Conservation (phyloP, 2,797 vertebrate genomes). For the Karalla daura region DNA sequence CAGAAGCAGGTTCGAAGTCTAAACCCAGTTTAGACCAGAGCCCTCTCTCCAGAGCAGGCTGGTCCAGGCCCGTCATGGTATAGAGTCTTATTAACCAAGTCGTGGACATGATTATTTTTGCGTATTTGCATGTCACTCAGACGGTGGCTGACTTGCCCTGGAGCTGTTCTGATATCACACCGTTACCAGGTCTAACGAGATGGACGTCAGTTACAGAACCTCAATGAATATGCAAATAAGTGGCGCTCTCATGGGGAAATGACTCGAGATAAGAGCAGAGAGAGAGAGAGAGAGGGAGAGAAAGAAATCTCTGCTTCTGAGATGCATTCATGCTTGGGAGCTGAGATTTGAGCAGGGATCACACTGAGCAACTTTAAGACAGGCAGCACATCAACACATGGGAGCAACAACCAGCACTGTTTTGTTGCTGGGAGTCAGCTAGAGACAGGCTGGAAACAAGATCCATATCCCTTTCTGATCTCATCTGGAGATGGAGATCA, state of each 20-base stretch:
- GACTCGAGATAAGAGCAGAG: slow-evolving; percentile 24
- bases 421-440: slow-evolving; percentile 32
- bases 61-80: slow-evolving; percentile 38
- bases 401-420: slow-evolving; percentile 11
- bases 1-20: slow-evolving; percentile 41
- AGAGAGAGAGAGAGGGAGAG: no score
- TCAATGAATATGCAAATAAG: slow-evolving; percentile 65
- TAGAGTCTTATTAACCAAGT: slow-evolving; percentile 62
- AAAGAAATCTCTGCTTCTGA: slow-evolving; percentile 1
- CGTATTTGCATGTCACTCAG: slow-evolving; percentile 79
- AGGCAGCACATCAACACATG: slow-evolving; percentile 37
- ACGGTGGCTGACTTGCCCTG: slow-evolving; percentile 60
- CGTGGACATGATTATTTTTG: slow-evolving; percentile 19
- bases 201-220: slow-evolving; percentile 44
- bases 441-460: slow-evolving; percentile 54
- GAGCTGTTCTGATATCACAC: slow-evolving; percentile 62
- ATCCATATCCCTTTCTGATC: slow-evolving; percentile 71
- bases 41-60: slow-evolving; percentile 27
- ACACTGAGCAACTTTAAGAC: slow-evolving; percentile 14
- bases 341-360: slow-evolving; percentile 11
- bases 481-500: slow-evolving; percentile 77
- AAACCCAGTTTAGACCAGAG: slow-evolving; percentile 21
- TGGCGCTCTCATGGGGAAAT: slow-evolving; percentile 39
- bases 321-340: slow-evolving; percentile 5
- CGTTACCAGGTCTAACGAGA: slow-evolving; percentile 53